A percentile compares a stretch with the other conserved stretches of the same genome.
phyloP scores from a whole-genome alignment of 2,797 vertebrate genomes.

The Eulemur rubriventer region DNA sequence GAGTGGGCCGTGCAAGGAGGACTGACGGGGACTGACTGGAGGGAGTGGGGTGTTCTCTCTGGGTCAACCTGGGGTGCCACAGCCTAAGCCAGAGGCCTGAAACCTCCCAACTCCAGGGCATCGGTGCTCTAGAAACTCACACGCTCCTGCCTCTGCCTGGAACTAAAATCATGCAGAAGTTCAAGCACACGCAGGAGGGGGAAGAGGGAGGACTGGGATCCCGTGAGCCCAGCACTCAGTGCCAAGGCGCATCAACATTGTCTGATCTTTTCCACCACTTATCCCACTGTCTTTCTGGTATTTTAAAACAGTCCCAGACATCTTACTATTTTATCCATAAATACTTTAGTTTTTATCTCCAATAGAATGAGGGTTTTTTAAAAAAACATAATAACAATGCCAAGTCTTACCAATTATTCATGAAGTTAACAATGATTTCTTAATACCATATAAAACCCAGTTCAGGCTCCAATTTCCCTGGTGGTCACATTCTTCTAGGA shows the following conservation, averaged over 20 bases:
- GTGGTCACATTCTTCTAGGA: background rate
- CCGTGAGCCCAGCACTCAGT: background rate
- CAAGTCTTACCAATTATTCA: background rate
- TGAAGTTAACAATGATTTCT: background rate
- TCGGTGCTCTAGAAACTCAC: background rate
- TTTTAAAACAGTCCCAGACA: background rate
- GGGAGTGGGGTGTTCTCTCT: too few species aligned
- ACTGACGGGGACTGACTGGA: background rate
- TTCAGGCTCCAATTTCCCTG: background rate
- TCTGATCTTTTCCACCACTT: background rate
- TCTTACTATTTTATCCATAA: background rate
- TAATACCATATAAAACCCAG: background rate
- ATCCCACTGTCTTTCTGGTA: background rate
- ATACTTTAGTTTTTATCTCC: background rate
- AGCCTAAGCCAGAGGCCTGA: background rate
- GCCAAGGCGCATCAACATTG: background rate
- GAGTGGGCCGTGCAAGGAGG: accelerated
- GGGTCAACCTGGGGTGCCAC: background rate
- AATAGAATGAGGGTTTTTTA: background rate
- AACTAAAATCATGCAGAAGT: background rate
- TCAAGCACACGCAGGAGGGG: background rate
- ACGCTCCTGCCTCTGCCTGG: background rate
- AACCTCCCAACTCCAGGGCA: background rate
- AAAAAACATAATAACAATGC: background rate
- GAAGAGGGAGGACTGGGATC: background rate